phyloP scores from a whole-genome alignment of 2,888 invertebrate genomes.

The Deilephila elpenor region DNA sequence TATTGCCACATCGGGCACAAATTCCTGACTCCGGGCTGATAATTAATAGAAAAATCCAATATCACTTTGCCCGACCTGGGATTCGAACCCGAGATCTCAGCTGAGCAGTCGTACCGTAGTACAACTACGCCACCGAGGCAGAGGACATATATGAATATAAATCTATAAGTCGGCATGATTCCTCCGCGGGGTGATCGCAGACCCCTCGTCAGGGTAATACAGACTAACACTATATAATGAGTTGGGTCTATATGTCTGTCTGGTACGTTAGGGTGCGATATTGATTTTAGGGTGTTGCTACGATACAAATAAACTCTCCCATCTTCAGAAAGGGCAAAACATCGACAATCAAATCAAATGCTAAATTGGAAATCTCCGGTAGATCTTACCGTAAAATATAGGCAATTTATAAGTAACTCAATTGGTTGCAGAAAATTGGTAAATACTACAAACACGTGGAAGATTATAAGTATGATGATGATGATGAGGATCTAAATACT shows the following conservation, averaged over 20 bases:
- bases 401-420: neutral
- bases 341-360: neutral
- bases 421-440: too few relatives aligned
- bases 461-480: too few relatives aligned
- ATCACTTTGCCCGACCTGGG: too few relatives aligned
- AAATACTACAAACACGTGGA: too few relatives aligned
- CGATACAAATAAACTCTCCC: neutral
- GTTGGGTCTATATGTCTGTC: neutral
- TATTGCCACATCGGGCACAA: too few relatives aligned
- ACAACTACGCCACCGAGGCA: too few relatives aligned
- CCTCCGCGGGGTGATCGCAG: neutral
- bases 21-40: too few relatives aligned
- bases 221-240: neutral
- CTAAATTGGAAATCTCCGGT: neutral
- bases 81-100: too few relatives aligned
- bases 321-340: neutral
- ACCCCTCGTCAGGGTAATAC: slow-evolving; percentile 1
- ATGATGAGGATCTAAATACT: too few relatives aligned
- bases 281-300: slow-evolving; percentile 17
- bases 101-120: too few relatives aligned
- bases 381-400: neutral
- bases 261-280: slow-evolving; percentile 5
- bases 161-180: neutral
- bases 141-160: neutral
- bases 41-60: too few relatives aligned